phyloP scores from a whole-genome alignment of 2,888 invertebrate genomes.

The Leptogaster cylindrica region DNA sequence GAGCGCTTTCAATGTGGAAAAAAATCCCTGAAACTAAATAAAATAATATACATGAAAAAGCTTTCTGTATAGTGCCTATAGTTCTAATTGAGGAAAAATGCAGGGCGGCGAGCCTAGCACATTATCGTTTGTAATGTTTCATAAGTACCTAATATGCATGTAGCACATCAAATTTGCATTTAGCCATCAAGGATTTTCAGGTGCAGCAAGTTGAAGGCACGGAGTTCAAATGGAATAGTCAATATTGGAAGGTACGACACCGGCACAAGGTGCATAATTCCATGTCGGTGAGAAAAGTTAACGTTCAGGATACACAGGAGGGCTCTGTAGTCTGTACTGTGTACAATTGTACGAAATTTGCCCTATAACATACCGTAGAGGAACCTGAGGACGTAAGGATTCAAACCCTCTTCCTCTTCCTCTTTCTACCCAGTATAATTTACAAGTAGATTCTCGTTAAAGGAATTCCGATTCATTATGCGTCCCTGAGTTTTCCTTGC shows the following conservation, averaged over 20 bases:
- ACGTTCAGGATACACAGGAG: conserved; percentile 15
- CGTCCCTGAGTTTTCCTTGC: conserved; percentile 11
- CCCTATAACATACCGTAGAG: too few species aligned
- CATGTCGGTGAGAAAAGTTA: conserved; percentile 29
- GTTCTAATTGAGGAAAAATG: conserved; percentile 17
- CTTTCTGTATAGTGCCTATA: too few species aligned
- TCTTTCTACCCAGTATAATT: conserved; percentile 8
- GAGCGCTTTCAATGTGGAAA: conserved; percentile 1
- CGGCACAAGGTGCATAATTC: conserved; percentile 10
- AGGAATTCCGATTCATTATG: conserved; percentile 32
- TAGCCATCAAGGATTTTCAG: conserved; percentile 27
- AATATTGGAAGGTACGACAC: conserved; percentile 1
- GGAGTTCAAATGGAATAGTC: conserved; percentile 26
- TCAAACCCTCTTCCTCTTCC: too few species aligned
- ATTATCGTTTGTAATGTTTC: conserved; percentile 32
- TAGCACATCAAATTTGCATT: conserved; percentile 36
- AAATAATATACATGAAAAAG: too few species aligned
- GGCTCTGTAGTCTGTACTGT: too few species aligned
- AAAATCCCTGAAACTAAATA: too few species aligned
- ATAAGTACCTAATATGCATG: conserved; percentile 37
- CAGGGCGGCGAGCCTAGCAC: neutral
- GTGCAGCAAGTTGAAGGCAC: neutral
- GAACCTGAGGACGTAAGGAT: neutral
- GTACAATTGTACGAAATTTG: too few species aligned
- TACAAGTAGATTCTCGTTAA: conserved; percentile 35